These are phyloP conservation scores for Cryptotis parvus DNA, from an alignment of 2,113 vertebrate genomes.

Conservation along the genomic window DNA sequence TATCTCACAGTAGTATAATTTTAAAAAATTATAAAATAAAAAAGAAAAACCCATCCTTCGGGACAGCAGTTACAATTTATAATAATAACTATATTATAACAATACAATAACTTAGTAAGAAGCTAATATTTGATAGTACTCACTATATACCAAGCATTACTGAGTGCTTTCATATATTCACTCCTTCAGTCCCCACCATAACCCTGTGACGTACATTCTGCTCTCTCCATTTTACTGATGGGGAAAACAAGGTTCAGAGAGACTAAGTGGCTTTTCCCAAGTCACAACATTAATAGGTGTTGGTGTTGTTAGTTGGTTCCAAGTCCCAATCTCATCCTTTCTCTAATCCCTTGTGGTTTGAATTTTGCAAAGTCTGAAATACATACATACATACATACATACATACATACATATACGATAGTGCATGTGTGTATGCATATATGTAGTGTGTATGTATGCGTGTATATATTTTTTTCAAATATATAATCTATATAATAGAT, in stretches of 20 bases:
- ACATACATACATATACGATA: too few relatives aligned
- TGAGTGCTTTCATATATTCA: background rate
- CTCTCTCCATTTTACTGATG: background rate
- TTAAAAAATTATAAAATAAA: too few relatives aligned
- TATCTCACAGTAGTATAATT: too few relatives aligned
- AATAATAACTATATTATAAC: too few relatives aligned
- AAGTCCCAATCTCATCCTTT: background rate
- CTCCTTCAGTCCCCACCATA: background rate
- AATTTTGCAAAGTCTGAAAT: background rate
- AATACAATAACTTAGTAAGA: background rate
- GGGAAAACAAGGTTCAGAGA: background rate
- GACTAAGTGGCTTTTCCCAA: background rate
- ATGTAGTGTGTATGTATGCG: too few relatives aligned
- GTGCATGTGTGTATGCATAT: too few relatives aligned
- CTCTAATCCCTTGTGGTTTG: background rate
- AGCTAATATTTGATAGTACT: conserved; percentile 6
- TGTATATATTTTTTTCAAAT: too few relatives aligned
- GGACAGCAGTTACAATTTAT: background rate
- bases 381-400: background rate
- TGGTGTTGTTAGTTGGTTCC: background rate
- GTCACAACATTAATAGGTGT: background rate
- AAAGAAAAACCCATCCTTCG: background rate
- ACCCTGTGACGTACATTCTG: background rate
- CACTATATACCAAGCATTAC: background rate
- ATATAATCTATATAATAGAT: too few relatives aligned